Conservation (phyloP, 2,113 vertebrate genomes). For the Chlamydotis undulata region DNA sequence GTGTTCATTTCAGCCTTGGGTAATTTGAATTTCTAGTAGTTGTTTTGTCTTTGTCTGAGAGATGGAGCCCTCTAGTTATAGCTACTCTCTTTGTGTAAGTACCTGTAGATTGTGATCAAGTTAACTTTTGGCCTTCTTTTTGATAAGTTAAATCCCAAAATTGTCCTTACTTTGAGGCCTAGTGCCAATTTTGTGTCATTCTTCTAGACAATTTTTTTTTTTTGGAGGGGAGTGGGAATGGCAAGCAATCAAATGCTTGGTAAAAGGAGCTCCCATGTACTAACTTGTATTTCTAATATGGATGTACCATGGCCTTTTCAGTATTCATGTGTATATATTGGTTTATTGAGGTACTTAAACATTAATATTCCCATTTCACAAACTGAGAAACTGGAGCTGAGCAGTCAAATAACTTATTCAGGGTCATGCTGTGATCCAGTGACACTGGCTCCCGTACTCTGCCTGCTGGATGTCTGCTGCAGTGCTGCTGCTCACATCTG, state of each 20-base stretch:
- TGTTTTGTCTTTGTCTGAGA: conserved; percentile 2
- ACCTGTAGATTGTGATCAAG: conserved; percentile 41
- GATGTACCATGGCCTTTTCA: not conserved
- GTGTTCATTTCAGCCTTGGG: not conserved
- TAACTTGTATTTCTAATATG: not conserved
- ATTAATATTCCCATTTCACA: conserved; percentile 33
- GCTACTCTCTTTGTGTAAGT: not conserved
- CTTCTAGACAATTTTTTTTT: not conserved
- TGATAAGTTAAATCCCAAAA: conserved; percentile 24
- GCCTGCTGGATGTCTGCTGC: not conserved
- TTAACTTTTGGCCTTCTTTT: conserved; percentile 40
- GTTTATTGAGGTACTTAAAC: conserved; percentile 27
- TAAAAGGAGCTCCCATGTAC: not conserved
- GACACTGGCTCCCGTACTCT: not conserved
- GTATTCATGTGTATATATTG: not conserved
- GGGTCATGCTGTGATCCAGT: not conserved
- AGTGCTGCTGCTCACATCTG: not conserved
- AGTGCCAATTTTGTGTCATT: not conserved
- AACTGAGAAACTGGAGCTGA: not conserved
- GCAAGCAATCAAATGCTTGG: not conserved
- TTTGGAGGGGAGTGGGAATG: not conserved
- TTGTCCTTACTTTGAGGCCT: not conserved
- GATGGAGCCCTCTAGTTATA: conserved; percentile 1
- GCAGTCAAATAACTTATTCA: not conserved
- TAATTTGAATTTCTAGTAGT: not conserved